These are phyloP conservation scores for Zelleria hepariella DNA, from an alignment of 2,888 invertebrate genomes.

Conservation along the genomic window DNA sequence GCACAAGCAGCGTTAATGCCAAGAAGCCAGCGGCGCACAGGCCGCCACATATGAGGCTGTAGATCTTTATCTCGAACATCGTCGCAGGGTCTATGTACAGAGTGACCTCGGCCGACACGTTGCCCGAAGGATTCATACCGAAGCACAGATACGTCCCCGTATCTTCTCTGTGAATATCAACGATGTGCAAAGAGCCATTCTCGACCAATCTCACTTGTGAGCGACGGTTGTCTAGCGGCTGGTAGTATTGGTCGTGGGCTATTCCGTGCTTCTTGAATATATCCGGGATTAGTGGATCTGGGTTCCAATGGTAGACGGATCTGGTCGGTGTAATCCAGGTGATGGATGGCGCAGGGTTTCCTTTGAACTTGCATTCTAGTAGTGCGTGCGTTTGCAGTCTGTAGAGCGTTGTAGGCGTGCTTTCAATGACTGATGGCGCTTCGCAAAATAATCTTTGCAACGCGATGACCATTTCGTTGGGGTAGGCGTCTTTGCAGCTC, in stretches of 20 bases:
- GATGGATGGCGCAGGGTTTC: slow-evolving; percentile 83
- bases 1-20: slow-evolving; percentile 82
- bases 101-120: slow-evolving; percentile 80
- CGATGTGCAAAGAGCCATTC: slow-evolving; percentile 84
- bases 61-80: slow-evolving; percentile 85
- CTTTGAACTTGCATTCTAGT: slow-evolving; percentile 82
- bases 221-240: slow-evolving; percentile 42
- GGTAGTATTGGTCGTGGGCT: slow-evolving; percentile 70
- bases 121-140: slow-evolving; percentile 87
- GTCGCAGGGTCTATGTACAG: slow-evolving; percentile 89
- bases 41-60: slow-evolving; percentile 86
- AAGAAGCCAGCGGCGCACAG: slow-evolving; percentile 86
- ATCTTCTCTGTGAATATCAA: slow-evolving; percentile 80
- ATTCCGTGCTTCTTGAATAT: slow-evolving; percentile 77
- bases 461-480: slow-evolving; percentile 79
- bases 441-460: slow-evolving; percentile 81
- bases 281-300: slow-evolving; percentile 77
- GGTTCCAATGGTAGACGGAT: slow-evolving; percentile 83
- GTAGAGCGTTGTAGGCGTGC: slow-evolving; percentile 76
- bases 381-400: slow-evolving; percentile 76
- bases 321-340: slow-evolving; percentile 88
- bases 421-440: slow-evolving; percentile 72
- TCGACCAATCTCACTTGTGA: slow-evolving; percentile 77
- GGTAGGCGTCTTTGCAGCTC: slow-evolving; percentile 77
- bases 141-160: slow-evolving; percentile 89